phyloP scores from a whole-genome alignment of 2,888 invertebrate genomes.

The Trachelus stipa region DNA sequence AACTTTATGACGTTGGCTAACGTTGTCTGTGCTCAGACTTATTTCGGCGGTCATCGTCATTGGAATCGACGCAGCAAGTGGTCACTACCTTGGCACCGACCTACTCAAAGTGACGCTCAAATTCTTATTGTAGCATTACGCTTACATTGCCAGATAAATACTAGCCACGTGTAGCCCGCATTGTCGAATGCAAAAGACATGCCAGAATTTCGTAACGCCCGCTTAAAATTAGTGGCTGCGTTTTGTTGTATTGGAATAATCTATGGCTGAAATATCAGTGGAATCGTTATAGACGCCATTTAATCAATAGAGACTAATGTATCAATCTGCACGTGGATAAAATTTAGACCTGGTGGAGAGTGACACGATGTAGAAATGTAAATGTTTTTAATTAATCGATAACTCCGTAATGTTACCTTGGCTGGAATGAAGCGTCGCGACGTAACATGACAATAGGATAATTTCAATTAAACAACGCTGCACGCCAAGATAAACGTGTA shows the following conservation, averaged over 20 bases:
- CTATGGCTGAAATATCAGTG: not conserved
- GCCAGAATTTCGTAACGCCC: slow-evolving; percentile 4
- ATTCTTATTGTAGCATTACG: not conserved
- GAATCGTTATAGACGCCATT: not conserved
- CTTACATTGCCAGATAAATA: slow-evolving; percentile 5
- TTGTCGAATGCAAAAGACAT: not conserved
- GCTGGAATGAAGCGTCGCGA: not conserved
- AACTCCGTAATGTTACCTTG: not conserved
- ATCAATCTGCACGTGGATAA: not conserved
- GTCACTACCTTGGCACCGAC: slow-evolving; percentile 38
- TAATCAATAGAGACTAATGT: not conserved
- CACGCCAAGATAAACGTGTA: not conserved
- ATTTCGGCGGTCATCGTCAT: slow-evolving; percentile 45
- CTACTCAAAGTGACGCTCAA: slow-evolving; percentile 5
- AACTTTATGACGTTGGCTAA: slow-evolving; percentile 8
- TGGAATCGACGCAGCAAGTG: slow-evolving; percentile 26
- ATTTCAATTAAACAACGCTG: not conserved
- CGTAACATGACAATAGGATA: not conserved
- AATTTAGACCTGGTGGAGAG: not conserved
- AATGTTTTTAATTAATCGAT: not conserved
- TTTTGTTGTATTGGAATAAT: not conserved
- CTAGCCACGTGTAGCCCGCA: slow-evolving; percentile 9
- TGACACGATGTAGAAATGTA: not conserved
- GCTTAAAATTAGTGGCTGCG: slow-evolving; percentile 2
- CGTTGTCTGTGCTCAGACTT: slow-evolving; percentile 21